These are phyloP conservation scores for Thumatha senex DNA, from an alignment of 2,888 invertebrate species.

Conservation along the genomic window DNA sequence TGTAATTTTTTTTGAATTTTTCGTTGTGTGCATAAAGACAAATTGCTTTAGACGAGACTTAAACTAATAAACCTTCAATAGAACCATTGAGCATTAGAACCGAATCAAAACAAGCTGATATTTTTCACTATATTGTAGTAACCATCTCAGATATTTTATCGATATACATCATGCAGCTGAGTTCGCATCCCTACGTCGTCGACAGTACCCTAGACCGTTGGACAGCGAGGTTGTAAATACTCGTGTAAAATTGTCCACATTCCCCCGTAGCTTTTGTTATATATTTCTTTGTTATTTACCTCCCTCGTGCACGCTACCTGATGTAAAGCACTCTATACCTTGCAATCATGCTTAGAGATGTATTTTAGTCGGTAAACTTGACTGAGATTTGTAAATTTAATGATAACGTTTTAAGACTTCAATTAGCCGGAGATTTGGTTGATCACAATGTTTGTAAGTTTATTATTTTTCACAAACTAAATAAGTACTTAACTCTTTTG, in stretches of 20 bases:
- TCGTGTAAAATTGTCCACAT: conserved; percentile 84
- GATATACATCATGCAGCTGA: conserved; percentile 5
- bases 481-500: no score
- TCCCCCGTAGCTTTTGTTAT: conserved; percentile 77
- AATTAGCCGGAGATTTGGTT: no score
- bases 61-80: not conserved
- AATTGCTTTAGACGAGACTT: no score
- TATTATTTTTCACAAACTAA: no score
- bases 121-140: no score
- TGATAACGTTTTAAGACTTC: no score
- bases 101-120: no score
- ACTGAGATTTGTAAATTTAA: not conserved
- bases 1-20: no score
- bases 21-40: no score
- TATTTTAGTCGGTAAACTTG: not conserved
- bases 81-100: no score
- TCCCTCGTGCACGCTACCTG: conserved; percentile 47
- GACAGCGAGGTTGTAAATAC: conserved; percentile 83
- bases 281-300: conserved; percentile 82
- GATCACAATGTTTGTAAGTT: no score
- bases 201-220: conserved; percentile 77
- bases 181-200: conserved; percentile 53
- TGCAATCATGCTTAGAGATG: conserved; percentile 12
- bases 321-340: conserved; percentile 27
- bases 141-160: no score